These are phyloP conservation scores for Conus betulinus DNA, from an alignment of 1,140 invertebrate genomes.

Conservation along the genomic window DNA sequence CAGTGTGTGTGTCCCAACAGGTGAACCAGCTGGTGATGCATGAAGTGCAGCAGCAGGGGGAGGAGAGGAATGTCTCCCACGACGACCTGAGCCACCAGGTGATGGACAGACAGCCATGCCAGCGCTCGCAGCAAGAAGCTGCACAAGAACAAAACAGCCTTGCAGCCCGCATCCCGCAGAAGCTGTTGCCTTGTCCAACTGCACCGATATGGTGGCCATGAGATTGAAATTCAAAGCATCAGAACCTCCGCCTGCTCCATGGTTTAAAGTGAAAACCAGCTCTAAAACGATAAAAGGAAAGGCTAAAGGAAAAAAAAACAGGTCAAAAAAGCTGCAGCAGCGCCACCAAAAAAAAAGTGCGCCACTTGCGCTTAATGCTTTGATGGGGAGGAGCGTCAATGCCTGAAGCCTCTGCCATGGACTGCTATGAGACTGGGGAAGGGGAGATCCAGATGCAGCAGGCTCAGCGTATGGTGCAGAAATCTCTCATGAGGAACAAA, in stretches of 20 bases:
- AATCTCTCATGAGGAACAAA: constrained; percentile 39
- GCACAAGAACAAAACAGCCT: constrained; percentile 40
- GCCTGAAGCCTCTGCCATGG: not conserved
- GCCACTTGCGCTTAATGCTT: not conserved
- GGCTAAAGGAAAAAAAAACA: not conserved
- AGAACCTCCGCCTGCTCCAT: not conserved
- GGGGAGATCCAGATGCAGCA: constrained; percentile 30
- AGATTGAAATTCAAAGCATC: not conserved
- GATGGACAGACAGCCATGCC: constrained; percentile 44
- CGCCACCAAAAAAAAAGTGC: too few species aligned
- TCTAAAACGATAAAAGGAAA: not conserved
- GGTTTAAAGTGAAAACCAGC: not conserved
- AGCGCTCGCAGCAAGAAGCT: constrained; percentile 55
- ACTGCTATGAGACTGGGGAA: not conserved
- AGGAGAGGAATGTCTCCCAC: constrained; percentile 51
- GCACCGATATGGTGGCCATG: not conserved
- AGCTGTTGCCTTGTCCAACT: constrained; percentile 43
- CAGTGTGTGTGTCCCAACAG: not conserved
- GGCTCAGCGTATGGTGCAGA: constrained; percentile 44
- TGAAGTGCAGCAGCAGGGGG: constrained; percentile 43
- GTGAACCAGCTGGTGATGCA: constrained; percentile 55
- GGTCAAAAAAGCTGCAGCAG: not conserved
- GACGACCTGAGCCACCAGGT: constrained; percentile 49
- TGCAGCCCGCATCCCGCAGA: constrained; percentile 33
- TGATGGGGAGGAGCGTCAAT: not conserved